A percentile compares a stretch with the other conserved stretches of the same genome.
These are phyloP conservation scores for Temnothorax curvispinosus DNA, from an alignment of 1,140 invertebrate genomes.

Conservation along the genomic window DNA sequence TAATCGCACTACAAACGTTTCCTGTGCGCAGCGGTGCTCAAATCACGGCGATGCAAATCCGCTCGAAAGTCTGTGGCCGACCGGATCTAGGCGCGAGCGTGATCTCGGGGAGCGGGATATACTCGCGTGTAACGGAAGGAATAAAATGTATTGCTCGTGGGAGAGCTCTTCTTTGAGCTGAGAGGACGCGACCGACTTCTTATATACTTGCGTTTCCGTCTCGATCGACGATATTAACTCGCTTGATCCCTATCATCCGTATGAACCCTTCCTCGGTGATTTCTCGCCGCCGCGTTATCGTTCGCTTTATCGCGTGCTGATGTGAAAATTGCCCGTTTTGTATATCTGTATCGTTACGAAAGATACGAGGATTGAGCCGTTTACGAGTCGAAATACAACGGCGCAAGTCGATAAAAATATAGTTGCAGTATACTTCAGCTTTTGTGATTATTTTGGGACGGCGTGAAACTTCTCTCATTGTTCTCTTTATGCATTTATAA, in stretches of 20 bases:
- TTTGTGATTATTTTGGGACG: background rate
- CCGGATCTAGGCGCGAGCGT: background rate
- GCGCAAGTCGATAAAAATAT: background rate
- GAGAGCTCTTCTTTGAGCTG: background rate
- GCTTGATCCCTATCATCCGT: background rate
- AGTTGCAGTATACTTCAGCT: background rate
- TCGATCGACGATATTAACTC: background rate
- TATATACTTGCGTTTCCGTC: background rate
- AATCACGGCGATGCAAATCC: constrained; percentile 51
- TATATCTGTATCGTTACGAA: background rate
- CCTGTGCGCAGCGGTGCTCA: constrained; percentile 80
- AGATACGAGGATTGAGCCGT: background rate
- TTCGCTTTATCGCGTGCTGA: background rate
- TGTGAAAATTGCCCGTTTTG: background rate
- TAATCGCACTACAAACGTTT: constrained; percentile 84
- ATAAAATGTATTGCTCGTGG: background rate
- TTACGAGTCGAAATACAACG: background rate
- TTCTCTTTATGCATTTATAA: background rate
- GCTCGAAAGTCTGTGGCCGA: background rate
- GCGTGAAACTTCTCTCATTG: background rate
- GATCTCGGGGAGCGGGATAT: background rate
- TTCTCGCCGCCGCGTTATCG: background rate
- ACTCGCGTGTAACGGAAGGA: background rate
- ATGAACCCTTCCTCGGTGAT: background rate
- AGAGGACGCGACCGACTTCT: background rate